These are phyloP conservation scores for Vulpes ferrilata DNA, from an alignment of 2,113 vertebrate species.

Conservation along the genomic window DNA sequence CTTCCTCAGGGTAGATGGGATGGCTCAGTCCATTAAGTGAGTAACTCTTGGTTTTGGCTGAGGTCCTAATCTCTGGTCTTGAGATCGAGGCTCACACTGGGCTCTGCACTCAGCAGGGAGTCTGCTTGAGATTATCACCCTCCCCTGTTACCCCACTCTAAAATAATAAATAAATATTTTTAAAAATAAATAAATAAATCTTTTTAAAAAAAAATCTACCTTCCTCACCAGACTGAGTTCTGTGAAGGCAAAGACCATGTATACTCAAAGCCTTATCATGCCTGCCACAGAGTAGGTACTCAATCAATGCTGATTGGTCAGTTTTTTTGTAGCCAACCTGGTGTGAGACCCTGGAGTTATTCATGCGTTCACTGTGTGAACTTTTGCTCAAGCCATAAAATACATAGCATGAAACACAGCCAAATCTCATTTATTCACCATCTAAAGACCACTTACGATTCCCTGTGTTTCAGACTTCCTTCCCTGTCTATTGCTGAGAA, in stretches of 20 bases:
- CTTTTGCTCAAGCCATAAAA: neutral
- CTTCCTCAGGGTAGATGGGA: neutral
- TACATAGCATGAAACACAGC: neutral
- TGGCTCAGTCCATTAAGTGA: neutral
- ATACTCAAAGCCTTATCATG: neutral
- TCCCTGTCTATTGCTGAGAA: neutral
- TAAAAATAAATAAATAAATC: too few species aligned
- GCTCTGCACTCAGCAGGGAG: neutral
- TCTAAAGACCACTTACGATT: neutral
- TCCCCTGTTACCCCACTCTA: neutral
- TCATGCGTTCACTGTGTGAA: neutral
- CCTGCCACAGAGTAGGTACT: neutral
- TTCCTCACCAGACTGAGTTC: slow-evolving; percentile 11
- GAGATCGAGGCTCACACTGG: neutral
- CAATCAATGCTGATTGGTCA: neutral
- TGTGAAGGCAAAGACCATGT: neutral
- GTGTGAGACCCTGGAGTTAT: neutral
- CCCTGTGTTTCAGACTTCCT: neutral
- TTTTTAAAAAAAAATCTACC: neutral
- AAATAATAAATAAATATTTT: neutral
- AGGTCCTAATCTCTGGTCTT: neutral
- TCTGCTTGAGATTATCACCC: neutral
- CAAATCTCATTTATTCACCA: neutral
- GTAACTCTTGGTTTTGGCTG: neutral
- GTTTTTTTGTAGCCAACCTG: slow-evolving; percentile 23